Conservation (phyloP, 2,113 vertebrate species). For the Felis catus region F.catus_Fca126_mat1.0 CM031415.1:134805501-134806000, state of each 20-base stretch:
- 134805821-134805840: not conserved
- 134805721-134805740: not conserved
- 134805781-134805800: not conserved
- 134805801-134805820: not conserved
- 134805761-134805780: not conserved
- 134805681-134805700: not conserved
- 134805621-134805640: not conserved
- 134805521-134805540: not conserved
- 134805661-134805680: not conserved
- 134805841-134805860: not conserved
- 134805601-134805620: not conserved
- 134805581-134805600: not conserved
- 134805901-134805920: not conserved
- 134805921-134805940: not conserved
- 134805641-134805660: not conserved
- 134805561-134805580: not conserved
- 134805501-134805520: not conserved
- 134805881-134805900: not conserved
- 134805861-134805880: not conserved
- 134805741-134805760: not conserved
- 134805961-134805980: not conserved
- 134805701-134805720: not conserved
- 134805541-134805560: not conserved
- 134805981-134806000: not conserved
- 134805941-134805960: not conserved